These are phyloP conservation scores for Plecturocebus donacophilus DNA, from an alignment of 2,113 vertebrate species.

Conservation along the genomic window DNA sequence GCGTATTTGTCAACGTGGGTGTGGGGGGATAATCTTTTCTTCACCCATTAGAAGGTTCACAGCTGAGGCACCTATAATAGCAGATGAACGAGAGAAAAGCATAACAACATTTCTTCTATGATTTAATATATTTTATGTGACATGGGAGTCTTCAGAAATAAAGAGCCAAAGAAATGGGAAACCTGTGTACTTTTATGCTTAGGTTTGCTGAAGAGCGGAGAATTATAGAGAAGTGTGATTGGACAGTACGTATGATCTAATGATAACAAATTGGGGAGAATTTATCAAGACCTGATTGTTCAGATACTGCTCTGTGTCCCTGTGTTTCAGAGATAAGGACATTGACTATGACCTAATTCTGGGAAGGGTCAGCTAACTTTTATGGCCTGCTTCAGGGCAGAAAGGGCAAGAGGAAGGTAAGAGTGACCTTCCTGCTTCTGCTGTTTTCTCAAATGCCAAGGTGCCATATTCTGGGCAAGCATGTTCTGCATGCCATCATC, in stretches of 20 bases:
- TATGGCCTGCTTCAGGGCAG: not conserved
- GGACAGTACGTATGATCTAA: not conserved
- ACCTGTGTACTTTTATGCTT: not conserved
- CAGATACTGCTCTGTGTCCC: not conserved
- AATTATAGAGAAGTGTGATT: not conserved
- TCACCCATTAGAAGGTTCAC: not conserved
- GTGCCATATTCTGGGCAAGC: not conserved
- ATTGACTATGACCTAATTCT: not conserved
- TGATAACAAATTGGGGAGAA: not conserved
- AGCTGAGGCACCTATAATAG: not conserved
- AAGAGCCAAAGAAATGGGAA: not conserved
- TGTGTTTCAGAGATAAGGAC: not conserved
- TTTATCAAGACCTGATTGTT: not conserved
- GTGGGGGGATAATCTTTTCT: not conserved
- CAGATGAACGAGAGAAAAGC: not conserved
- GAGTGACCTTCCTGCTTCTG: not conserved
- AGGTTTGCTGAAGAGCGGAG: not conserved
- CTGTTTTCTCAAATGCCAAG: not conserved
- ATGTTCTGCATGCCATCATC: not conserved
- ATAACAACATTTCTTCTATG: not conserved
- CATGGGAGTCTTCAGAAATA: not conserved
- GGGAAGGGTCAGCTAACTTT: not conserved
- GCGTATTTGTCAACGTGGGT: not conserved
- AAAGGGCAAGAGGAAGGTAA: not conserved
- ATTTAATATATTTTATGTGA: not conserved